Evolutionary conservation across 2,113 vertebrate genomes (phyloP).

Genomic region (Stomatorhinus ivindoensis): DNA sequence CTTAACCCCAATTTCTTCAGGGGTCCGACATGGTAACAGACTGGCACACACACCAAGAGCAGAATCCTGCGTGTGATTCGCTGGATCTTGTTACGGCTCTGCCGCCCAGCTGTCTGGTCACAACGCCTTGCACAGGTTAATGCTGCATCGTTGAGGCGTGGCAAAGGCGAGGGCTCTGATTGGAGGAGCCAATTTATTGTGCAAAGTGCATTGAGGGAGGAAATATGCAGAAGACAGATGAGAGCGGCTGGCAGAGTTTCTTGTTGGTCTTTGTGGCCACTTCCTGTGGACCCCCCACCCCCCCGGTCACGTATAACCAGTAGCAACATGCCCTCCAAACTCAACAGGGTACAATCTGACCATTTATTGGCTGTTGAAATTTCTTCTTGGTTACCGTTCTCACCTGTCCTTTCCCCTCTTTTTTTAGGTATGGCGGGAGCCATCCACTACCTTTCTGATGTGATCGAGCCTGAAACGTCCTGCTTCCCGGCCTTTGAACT

Average conservation of each 20-base stretch:
- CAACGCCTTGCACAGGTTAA: neutral
- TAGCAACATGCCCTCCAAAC: neutral
- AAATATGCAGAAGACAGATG: neutral
- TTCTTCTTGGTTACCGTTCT: neutral
- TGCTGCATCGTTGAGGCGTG: neutral
- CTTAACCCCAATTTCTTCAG: neutral
- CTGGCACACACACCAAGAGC: neutral
- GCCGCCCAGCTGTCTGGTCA: neutral
- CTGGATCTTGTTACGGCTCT: neutral
- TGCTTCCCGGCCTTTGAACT: slow-evolving; percentile 92
- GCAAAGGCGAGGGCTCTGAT: neutral
- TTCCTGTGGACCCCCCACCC: neutral
- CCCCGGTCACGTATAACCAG: neutral
- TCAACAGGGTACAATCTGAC: neutral
- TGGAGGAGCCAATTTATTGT: neutral
- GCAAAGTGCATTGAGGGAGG: neutral
- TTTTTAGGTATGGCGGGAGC: slow-evolving; percentile 87
- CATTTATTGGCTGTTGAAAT: neutral
- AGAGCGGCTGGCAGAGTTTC: neutral
- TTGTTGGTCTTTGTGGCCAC: neutral
- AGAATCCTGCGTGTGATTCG: slow-evolving; percentile 23
- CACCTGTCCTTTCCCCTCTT: neutral
- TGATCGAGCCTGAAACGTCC: slow-evolving; percentile 72
- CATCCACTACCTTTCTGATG: slow-evolving; percentile 86
- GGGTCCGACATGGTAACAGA: slow-evolving; percentile 21